These are phyloP conservation scores for Crossocerus cetratus DNA, from an alignment of 2,888 invertebrate species.

Conservation along the genomic window DNA sequence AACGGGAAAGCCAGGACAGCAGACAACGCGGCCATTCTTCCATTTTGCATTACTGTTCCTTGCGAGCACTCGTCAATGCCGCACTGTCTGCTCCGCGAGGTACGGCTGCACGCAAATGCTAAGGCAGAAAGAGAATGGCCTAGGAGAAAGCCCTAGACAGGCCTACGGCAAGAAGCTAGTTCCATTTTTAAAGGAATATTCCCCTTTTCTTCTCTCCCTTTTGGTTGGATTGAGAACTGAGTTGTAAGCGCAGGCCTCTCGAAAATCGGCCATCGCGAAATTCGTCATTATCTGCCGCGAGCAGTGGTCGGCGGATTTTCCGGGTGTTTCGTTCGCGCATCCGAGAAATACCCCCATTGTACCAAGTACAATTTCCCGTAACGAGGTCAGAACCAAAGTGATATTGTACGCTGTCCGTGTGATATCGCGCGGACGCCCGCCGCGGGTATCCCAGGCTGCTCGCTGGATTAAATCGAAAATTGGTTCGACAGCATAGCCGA, in stretches of 20 bases:
- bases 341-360: conserved; percentile 33
- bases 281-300: conserved; percentile 23
- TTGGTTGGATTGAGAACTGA: background rate
- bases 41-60: conserved; percentile 47
- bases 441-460: conserved; percentile 4
- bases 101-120: conserved; percentile 19
- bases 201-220: background rate
- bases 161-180: background rate
- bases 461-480: conserved; percentile 51
- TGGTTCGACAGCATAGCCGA: conserved; percentile 14
- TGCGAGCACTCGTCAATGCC: conserved; percentile 47
- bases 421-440: conserved; percentile 23
- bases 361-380: conserved; percentile 43
- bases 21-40: conserved; percentile 59
- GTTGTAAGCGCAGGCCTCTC: background rate
- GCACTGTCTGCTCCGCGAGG: conserved; percentile 44
- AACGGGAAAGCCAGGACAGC: conserved; percentile 20
- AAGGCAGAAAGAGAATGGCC: background rate
- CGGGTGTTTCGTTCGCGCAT: conserved; percentile 18
- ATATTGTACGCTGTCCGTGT: conserved; percentile 18
- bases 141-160: background rate
- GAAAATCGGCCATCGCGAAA: conserved; percentile 24
- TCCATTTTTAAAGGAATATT: background rate
- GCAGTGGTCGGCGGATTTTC: conserved; percentile 3
- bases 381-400: conserved; percentile 40